A percentile compares a stretch with the other conserved stretches of the same genome.
phyloP scores from a whole-genome alignment of 2,888 invertebrate species.

The Mythimna vitellina region DNA sequence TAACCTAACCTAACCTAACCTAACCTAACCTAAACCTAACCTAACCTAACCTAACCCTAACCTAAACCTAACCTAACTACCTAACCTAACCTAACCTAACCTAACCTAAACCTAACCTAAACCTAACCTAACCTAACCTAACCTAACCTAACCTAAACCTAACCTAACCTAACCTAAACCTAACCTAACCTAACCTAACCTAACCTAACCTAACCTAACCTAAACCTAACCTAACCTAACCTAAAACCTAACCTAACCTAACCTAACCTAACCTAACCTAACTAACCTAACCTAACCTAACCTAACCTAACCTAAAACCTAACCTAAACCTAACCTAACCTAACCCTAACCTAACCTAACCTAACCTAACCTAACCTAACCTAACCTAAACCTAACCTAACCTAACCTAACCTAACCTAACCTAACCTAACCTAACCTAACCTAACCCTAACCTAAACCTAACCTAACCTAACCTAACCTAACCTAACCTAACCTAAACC shows the following conservation, averaged over 20 bases:
- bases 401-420: constrained; percentile 67
- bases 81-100: constrained; percentile 53
- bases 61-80: constrained; percentile 58
- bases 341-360: constrained; percentile 57
- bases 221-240: constrained; percentile 49
- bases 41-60: constrained; percentile 56
- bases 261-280: constrained; percentile 55
- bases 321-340: constrained; percentile 48
- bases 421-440: constrained; percentile 66
- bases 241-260: constrained; percentile 44
- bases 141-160: constrained; percentile 46
- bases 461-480: constrained; percentile 67
- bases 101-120: constrained; percentile 49
- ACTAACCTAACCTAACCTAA: constrained; percentile 54
- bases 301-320: constrained; percentile 59
- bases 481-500: constrained; percentile 65
- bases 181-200: constrained; percentile 54
- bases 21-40: constrained; percentile 53
- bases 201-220: constrained; percentile 45
- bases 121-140: constrained; percentile 46
- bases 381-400: constrained; percentile 62
- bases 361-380: constrained; percentile 63
- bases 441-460: constrained; percentile 67
- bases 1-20: constrained; percentile 44
- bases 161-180: constrained; percentile 47